Evolutionary conservation across 2,113 vertebrate species (phyloP).

Genomic region (Phalacrocorax pelagicus): DNA sequence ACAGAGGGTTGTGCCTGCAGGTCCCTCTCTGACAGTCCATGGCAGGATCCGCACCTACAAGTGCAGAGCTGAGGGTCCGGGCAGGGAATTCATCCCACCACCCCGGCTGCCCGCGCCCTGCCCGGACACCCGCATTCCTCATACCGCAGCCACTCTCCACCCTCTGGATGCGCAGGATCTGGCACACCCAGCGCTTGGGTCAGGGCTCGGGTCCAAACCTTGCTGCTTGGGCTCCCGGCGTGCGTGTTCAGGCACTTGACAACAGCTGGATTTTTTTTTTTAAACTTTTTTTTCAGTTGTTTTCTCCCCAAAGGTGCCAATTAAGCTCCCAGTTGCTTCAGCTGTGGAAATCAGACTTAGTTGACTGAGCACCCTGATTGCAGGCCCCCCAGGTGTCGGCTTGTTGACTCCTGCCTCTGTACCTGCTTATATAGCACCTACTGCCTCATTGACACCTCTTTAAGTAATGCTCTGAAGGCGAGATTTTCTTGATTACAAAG

Average conservation of each 20-base stretch:
- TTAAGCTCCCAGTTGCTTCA: background rate
- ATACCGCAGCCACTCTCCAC: fast-evolving
- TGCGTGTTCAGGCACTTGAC: background rate
- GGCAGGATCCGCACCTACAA: background rate
- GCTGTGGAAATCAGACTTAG: background rate
- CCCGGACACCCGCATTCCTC: fast-evolving
- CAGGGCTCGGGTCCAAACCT: background rate
- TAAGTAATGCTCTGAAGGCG: background rate
- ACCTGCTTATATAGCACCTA: background rate
- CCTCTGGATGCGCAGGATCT: background rate
- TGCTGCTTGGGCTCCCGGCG: background rate
- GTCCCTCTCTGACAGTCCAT: fast-evolving
- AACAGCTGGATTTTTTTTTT: background rate
- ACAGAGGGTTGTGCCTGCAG: background rate
- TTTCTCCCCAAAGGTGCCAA: background rate
- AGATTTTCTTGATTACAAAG: conserved; percentile 1
- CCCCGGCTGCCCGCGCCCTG: background rate
- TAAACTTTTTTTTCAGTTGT: background rate
- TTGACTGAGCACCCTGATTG: background rate
- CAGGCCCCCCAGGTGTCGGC: background rate
- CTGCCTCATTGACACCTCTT: background rate
- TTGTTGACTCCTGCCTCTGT: conserved; percentile 5
- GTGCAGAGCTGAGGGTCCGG: background rate
- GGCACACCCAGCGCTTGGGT: background rate
- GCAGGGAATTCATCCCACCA: background rate